Evolutionary conservation across 2,113 vertebrate genomes (phyloP).

Genomic region (Ochotona curzoniae): DNA sequence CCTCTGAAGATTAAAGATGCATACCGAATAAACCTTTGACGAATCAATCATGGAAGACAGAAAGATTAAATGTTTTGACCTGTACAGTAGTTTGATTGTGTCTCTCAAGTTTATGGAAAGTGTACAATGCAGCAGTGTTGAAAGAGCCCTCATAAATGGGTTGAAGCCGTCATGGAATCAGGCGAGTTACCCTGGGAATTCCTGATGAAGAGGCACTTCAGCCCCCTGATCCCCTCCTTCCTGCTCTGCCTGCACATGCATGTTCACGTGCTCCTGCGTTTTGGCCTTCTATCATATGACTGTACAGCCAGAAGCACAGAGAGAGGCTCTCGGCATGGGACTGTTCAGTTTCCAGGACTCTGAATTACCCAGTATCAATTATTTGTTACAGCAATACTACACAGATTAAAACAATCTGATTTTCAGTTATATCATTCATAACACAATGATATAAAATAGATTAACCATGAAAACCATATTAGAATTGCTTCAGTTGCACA

Average conservation of each 20-base stretch:
- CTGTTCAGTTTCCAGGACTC: background rate
- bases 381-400: background rate
- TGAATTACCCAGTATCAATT: background rate
- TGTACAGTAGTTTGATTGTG: background rate
- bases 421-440: slow-evolving; percentile 32
- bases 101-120: background rate
- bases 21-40: background rate
- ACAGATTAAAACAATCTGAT: background rate
- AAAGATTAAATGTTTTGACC: background rate
- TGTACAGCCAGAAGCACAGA: background rate
- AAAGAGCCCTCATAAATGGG: too few species aligned
- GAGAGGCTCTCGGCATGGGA: background rate
- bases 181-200: background rate
- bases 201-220: background rate
- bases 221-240: too few species aligned
- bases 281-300: background rate
- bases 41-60: background rate
- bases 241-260: too few species aligned
- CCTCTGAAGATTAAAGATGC: background rate
- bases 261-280: background rate
- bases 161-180: background rate
- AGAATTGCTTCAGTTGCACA: background rate
- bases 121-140: background rate
- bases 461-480: background rate
- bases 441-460: background rate